phyloP scores from a whole-genome alignment of 2,113 vertebrate species.

The Indicator maculatus region DNA sequence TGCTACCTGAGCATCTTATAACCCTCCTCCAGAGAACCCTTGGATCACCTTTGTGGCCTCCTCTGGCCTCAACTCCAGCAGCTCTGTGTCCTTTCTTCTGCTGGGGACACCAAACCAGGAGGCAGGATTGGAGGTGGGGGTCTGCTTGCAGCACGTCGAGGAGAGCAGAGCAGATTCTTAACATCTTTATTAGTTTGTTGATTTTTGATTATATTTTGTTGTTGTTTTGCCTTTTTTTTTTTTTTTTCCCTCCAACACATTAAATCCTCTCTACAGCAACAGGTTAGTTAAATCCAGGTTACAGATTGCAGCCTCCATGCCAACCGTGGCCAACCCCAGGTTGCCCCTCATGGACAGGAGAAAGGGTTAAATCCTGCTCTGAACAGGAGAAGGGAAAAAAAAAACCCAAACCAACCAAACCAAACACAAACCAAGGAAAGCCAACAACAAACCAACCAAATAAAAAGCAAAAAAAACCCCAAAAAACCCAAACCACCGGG shows the following conservation, averaged over 20 bases:
- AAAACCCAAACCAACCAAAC: neutral
- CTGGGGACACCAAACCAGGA: too few relatives aligned
- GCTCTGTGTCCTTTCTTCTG: too few relatives aligned
- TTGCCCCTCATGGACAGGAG: conserved; percentile 52
- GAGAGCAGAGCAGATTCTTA: conserved; percentile 46
- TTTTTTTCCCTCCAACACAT: conserved; percentile 62
- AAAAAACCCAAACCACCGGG: too few relatives aligned
- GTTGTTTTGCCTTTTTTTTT: too few relatives aligned
- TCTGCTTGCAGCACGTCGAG: neutral
- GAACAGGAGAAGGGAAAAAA: neutral
- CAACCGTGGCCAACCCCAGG: neutral
- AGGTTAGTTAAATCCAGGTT: conserved; percentile 64
- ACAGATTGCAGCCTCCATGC: conserved; percentile 58
- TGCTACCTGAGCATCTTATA: too few relatives aligned
- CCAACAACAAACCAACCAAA: too few relatives aligned
- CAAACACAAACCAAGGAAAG: neutral
- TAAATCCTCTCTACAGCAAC: conserved; percentile 72
- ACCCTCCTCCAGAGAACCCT: too few relatives aligned
- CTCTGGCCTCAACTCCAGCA: too few relatives aligned
- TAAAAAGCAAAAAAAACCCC: too few relatives aligned
- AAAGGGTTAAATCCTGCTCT: neutral
- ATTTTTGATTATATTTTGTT: neutral
- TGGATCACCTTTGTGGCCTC: too few relatives aligned
- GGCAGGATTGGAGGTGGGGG: too few relatives aligned
- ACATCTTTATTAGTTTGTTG: conserved; percentile 74